These are phyloP conservation scores for Orius insidiosus DNA, from an alignment of 1,140 invertebrate species.

Conservation along the genomic window DNA sequence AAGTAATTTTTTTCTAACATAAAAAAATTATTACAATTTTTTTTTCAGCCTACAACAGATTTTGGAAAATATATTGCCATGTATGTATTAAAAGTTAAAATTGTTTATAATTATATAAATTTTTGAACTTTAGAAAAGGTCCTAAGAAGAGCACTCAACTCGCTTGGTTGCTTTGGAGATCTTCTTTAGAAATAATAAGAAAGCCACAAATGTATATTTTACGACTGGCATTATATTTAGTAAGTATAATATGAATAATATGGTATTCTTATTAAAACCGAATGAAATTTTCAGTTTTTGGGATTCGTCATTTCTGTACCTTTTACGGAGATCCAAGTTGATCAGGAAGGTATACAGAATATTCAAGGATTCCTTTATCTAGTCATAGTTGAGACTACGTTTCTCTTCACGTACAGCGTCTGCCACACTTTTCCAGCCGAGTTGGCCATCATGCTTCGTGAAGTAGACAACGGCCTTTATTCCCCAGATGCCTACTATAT, in stretches of 20 bases:
- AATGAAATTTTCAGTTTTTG: constrained; percentile 32
- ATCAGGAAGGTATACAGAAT: constrained; percentile 47
- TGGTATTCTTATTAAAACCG: neutral
- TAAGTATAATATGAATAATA: constrained; percentile 23
- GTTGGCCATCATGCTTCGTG: constrained; percentile 42
- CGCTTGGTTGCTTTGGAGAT: constrained; percentile 17
- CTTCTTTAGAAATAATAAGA: constrained; percentile 31
- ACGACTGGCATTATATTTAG: constrained; percentile 40
- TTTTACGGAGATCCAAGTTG: constrained; percentile 29
- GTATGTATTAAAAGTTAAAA: constrained; percentile 11
- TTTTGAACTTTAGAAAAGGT: constrained; percentile 22
- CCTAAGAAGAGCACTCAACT: constrained; percentile 15
- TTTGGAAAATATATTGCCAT: constrained; percentile 16
- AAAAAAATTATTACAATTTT: no score
- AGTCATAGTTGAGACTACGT: constrained; percentile 48
- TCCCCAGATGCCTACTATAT: constrained; percentile 44
- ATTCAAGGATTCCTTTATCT: constrained; percentile 47
- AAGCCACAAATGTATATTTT: constrained; percentile 34
- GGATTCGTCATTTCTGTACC: constrained; percentile 41
- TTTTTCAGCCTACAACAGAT: constrained; percentile 2
- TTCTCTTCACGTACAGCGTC: constrained; percentile 46
- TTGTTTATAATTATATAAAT: constrained; percentile 22
- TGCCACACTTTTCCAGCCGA: constrained; percentile 50
- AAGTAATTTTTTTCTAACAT: neutral
- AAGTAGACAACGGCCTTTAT: constrained; percentile 47